Base-by-base conservation (phyloP, 2,113 vertebrate species). In the Passer montanus region DNA sequence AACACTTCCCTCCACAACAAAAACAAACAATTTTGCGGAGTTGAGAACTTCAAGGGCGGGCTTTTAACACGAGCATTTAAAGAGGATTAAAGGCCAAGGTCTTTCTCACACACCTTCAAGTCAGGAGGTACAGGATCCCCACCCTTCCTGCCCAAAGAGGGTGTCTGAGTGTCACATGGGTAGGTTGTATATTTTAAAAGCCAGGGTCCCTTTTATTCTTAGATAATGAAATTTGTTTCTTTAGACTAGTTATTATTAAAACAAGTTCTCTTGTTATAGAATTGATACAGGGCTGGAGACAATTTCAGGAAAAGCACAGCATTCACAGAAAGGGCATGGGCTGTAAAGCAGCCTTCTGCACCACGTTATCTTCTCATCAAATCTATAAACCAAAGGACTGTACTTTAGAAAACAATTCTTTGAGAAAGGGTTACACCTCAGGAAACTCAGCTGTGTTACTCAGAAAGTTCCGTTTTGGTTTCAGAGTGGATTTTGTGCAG, bases 261-360 rank as follows among this genome's bases (percentile, higher is more conserved):
- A 81, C 46, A 89, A 87, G 7, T n/a, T 53, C 41, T 84, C 50
- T 41, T 41, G 41, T 41, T 58, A 93, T 58, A 87, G 93, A 92
- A 96, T 92, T 89, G 72, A 18, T 81, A 43, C 18, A 22, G 80
- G 73, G 41, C 69, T 79, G 58, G 30, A 92, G 58, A 97, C 93
- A 94, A 96, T 96, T 87, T 94, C 83, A 93, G 96, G 95, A 97
- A 97, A 72, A 94, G 88, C 63, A 39, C 6, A 91, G 55, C 62
- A 64, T 89, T 92, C 46, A 39, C 13, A 84, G 88, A 90, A 81
- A 84, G 66, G 74, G 63, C 70, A 88, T 14, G n/a, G 60, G 2
- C 7, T 52, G 33, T 22, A 72, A 86, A 75, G 33, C 82, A 87
- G 70, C 39, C 80, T 81, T 72, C 58, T 87, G 55, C 62, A 76